Base-by-base conservation (phyloP, 2,113 vertebrate species). In the Suricata suricatta region DNA sequence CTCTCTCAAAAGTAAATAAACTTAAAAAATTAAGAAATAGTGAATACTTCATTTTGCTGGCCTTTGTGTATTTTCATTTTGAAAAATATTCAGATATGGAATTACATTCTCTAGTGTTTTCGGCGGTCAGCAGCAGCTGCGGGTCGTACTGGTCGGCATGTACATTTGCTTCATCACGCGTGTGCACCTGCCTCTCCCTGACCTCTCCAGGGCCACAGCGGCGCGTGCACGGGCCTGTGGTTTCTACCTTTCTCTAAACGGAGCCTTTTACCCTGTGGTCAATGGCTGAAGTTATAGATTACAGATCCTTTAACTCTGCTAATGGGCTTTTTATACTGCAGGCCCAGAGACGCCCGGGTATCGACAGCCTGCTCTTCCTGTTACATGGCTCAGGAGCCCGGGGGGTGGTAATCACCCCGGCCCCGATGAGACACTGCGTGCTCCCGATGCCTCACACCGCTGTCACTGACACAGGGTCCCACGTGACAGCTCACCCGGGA, bases 391-490 rank as follows among this genome's bases (percentile, higher is more conserved):
- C 38, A 0, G 25, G 68, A 88, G 35, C 3, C 35, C 0, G 16
- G 71, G 14, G 17, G 44, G 35, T n/a, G 57, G 44, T 19, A 41
- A 21, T 21, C 41, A 33, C 6, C 27, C n/a, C 2, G 23, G 27
- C 29, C 66, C 47, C 6, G 27, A 64, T 0, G 12, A 50, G 71
- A 57, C 25, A 3, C 0, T 27, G 33, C 60, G n/a, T n/a, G 1
- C 23, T 16, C 11, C 82, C n/a, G 31, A 25, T 11, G 41, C 44
- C 69, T 44, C 21, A 35, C 8, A 4, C 7, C 12, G 33, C 12
- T 8, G 14, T 44, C 29, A 0, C 31, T 1, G 63, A 13, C 71
- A 13, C 13, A 1, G 0, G 41, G 38, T 7, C 0, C n/a, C 17
- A 1, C 3, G 1, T 2, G 29, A 10, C 50, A 15, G 29, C 52